Evolutionary conservation across 1,140 invertebrate species (phyloP).

Genomic region (Drosophila teissieri): DNA sequence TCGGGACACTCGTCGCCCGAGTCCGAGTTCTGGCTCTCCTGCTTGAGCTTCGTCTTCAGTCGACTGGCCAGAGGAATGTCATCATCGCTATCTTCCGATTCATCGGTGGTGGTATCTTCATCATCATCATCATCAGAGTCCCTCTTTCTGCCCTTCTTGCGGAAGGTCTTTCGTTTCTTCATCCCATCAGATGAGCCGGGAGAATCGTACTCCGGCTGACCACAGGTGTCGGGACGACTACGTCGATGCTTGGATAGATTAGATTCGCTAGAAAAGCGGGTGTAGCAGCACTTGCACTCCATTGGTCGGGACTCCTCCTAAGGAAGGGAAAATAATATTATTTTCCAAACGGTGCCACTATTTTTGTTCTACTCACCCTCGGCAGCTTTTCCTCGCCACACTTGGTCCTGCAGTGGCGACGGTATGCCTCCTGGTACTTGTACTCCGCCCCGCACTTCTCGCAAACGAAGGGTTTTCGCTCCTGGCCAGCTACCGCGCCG

Average conservation of each 20-base stretch:
- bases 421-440: conserved; percentile 71
- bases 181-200: conserved; percentile 4
- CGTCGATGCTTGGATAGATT: conserved; percentile 85
- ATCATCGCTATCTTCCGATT: conserved; percentile 54
- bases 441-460: conserved; percentile 83
- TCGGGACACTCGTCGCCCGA: conserved; percentile 74
- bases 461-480: conserved; percentile 62
- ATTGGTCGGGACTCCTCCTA: conserved; percentile 76
- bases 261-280: conserved; percentile 84
- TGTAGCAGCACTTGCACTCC: conserved; percentile 82
- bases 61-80: conserved; percentile 66
- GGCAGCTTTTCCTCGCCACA: conserved; percentile 67
- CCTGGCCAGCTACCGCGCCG: conserved; percentile 28
- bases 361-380: conserved; percentile 3
- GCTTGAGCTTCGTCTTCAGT: conserved; percentile 64
- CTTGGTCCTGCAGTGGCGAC: conserved; percentile 77
- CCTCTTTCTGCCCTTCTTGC: conserved; percentile 29
- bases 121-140: conserved; percentile 24
- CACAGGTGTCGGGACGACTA: conserved; percentile 84
- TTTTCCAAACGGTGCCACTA: fast-evolving
- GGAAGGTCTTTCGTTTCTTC: conserved; percentile 29
- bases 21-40: conserved; percentile 63
- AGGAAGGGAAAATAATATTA: too few relatives aligned
- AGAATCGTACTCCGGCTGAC: conserved; percentile 68
- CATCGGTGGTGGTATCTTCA: conserved; percentile 14